phyloP scores from a whole-genome alignment of 2,797 vertebrate species.

The Typhlichthys eigenmanni region DNA sequence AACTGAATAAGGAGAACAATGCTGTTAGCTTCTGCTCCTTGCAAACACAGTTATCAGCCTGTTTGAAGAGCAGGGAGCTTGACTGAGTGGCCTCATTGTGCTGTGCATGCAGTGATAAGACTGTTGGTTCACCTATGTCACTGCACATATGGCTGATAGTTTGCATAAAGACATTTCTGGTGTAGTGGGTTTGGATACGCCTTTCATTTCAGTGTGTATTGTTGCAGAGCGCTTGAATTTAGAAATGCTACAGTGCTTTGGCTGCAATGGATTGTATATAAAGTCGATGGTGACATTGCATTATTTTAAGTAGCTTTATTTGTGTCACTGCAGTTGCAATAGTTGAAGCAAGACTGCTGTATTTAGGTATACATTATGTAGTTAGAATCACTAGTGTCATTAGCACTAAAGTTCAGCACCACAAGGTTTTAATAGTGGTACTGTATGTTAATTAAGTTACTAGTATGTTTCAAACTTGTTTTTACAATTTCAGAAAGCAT shows the following conservation, averaged over 20 bases:
- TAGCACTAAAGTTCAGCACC: too few species aligned
- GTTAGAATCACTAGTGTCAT: too few species aligned
- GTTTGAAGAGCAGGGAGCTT: constrained; percentile 64
- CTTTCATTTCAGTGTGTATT: constrained; percentile 50
- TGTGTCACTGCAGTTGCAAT: too few species aligned
- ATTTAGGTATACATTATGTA: too few species aligned
- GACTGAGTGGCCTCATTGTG: constrained; percentile 27
- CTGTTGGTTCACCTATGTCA: constrained; percentile 25
- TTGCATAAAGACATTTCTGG: constrained; percentile 41
- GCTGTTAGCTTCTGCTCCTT: constrained; percentile 41
- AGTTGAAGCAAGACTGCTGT: too few species aligned
- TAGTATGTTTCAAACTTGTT: too few species aligned
- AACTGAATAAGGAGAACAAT: constrained; percentile 59
- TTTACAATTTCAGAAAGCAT: too few species aligned
- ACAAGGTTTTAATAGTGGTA: too few species aligned
- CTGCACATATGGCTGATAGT: constrained; percentile 17
- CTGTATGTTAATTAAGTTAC: too few species aligned
- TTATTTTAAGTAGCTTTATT: too few species aligned
- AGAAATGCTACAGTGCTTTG: constrained; percentile 20
- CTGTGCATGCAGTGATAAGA: constrained; percentile 54
- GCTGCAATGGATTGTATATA: constrained; percentile 11
- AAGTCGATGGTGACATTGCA: too few species aligned
- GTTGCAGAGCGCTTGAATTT: constrained; percentile 37
- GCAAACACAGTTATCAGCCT: constrained; percentile 69
- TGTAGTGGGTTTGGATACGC: constrained; percentile 48